These are phyloP conservation scores for Leucozona laternaria DNA, from an alignment of 2,888 invertebrate species.

Conservation along the genomic window DNA sequence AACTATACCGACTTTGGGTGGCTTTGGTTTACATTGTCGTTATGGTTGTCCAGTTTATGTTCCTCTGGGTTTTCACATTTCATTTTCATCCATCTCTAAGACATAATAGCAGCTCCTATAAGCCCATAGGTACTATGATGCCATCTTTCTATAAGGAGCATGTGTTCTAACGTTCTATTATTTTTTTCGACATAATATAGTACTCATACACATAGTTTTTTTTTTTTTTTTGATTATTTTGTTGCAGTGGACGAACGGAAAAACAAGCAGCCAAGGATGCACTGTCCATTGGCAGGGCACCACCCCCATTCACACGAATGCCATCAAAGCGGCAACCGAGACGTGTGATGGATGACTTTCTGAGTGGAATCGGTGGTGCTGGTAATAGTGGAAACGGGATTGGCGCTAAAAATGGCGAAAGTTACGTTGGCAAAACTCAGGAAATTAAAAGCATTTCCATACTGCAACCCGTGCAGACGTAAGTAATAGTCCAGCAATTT, in stretches of 20 bases:
- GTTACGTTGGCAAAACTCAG: conserved; percentile 77
- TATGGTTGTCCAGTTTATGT: conserved; percentile 29
- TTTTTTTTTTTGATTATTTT: conserved; percentile 49
- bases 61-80: conserved; percentile 6
- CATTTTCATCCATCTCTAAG: background rate
- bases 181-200: conserved; percentile 37
- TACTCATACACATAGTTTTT: background rate
- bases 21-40: conserved; percentile 53
- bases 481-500: conserved; percentile 79
- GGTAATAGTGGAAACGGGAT: conserved; percentile 86
- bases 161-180: conserved; percentile 48
- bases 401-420: conserved; percentile 84
- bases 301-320: conserved; percentile 90
- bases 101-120: background rate
- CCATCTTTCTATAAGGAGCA: conserved; percentile 27
- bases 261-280: conserved; percentile 84
- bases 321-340: conserved; percentile 91
- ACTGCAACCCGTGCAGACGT: conserved; percentile 85
- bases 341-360: conserved; percentile 87
- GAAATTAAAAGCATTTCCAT: conserved; percentile 86
- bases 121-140: background rate
- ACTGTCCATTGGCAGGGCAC: conserved; percentile 85
- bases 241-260: conserved; percentile 87
- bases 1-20: conserved; percentile 70
- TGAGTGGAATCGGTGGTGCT: conserved; percentile 87